These are phyloP conservation scores for Macrobrachium rosenbergii DNA, from an alignment of 1,140 invertebrate genomes.

Conservation along the genomic window DNA sequence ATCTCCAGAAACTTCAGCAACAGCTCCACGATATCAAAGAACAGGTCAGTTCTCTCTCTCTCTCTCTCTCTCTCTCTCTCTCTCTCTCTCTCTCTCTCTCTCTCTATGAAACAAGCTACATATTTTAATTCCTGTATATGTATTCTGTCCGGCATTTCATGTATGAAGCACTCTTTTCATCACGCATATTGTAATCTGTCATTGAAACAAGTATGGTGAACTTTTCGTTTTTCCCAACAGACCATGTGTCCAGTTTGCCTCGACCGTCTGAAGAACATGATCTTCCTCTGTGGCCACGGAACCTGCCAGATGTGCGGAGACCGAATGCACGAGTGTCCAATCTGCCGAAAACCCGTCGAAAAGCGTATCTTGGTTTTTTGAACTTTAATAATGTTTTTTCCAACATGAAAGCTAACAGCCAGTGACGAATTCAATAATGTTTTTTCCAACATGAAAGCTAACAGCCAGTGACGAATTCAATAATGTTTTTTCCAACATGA, in stretches of 20 bases:
- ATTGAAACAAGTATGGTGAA: no score
- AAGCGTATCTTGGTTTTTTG: slow-evolving; percentile 93
- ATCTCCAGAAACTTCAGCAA: slow-evolving; percentile 95
- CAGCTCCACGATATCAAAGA: slow-evolving; percentile 98
- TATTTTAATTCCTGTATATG: no score
- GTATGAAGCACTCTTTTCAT: not conserved
- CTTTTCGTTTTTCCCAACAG: slow-evolving; percentile 74
- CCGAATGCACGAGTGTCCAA: slow-evolving; percentile 95
- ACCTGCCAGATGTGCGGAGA: slow-evolving; percentile 99
- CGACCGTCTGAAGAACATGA: slow-evolving; percentile 98
- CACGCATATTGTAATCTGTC: no score
- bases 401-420: no score
- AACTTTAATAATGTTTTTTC: slow-evolving; percentile 37
- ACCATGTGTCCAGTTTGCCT: slow-evolving; percentile 98
- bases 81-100: no score
- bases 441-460: no score
- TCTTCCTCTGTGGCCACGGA: slow-evolving; percentile 97
- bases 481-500: no score
- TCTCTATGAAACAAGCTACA: no score
- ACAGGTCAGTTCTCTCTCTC: slow-evolving; percentile 77
- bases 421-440: no score
- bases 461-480: no score
- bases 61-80: not conserved
- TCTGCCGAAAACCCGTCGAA: slow-evolving; percentile 95
- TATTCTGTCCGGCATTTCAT: not conserved